Base-by-base conservation (phyloP, 2,113 vertebrate species). In the Solenodon paradoxus region DNA sequence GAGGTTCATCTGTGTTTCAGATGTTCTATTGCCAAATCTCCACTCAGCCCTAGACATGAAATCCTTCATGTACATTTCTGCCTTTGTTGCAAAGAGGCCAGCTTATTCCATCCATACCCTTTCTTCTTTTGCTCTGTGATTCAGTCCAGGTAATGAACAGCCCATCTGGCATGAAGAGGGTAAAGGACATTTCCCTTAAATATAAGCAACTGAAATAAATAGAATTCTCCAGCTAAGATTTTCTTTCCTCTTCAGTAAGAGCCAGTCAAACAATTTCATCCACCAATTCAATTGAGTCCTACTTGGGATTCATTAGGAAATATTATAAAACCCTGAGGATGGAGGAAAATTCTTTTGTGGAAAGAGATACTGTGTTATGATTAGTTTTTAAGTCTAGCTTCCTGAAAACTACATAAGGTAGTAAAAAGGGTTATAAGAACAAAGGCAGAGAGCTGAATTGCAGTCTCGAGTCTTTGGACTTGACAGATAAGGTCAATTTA, bases 401-500 rank as follows among this genome's bases (percentile, higher is more conserved):
- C 40, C 55, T 63, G 75, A 92, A 88, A 90, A 96, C 85, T 38
- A 49, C 75, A 96, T 72, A 66, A 47, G 84, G 86, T 81, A 61
- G 87, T 47, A 94, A 96, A n/a, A 97, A 90, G 88, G 92, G 53
- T 96, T 95, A 42, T 79, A 86, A 96, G 92, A 98, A 97, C 84
- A 95, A 38, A 98, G 90, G 63, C 63, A 51, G 80, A 97, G 86
- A 90, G 90, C 78, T 89, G 92, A 95, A 96, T 89, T 96, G 93
- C 85, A 90, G 66, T 75, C 69, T 93, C 94, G 96, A 96, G 82
- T 78, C 92, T 97, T 98, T 96, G 82, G 90, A 59, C 96, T 95
- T 98, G 98, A 96, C 96, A 97, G 97, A 72, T 57, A 91, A 98
- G 95, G 97, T 96, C 96, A 97, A 90, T 94, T 97, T 96, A 97